Conservation (phyloP, 1,140 invertebrate genomes). For the Protaetia brevitarsis region DNA sequence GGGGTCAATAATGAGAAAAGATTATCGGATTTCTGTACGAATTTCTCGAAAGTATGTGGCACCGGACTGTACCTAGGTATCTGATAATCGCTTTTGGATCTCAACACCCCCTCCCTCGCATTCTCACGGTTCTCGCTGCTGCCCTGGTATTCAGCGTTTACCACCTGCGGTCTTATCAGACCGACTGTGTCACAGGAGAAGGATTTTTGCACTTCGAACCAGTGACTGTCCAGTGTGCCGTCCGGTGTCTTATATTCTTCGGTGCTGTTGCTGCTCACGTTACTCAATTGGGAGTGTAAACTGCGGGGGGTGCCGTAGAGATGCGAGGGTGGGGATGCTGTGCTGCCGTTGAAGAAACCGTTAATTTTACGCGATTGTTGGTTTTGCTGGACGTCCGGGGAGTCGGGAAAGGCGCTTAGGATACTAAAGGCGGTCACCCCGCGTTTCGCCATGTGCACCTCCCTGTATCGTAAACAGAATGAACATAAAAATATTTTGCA, state of each 20-base stretch:
- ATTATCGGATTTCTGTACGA: slow-evolving; percentile 37
- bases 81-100: slow-evolving; percentile 45
- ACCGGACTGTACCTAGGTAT: slow-evolving; percentile 36
- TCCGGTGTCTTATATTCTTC: slow-evolving; percentile 41
- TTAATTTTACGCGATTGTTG: slow-evolving; percentile 1
- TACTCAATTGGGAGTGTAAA: slow-evolving; percentile 31
- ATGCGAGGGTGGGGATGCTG: not conserved
- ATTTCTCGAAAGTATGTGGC: slow-evolving; percentile 24
- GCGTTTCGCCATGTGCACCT: slow-evolving; percentile 22
- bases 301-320: not conserved
- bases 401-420: not conserved
- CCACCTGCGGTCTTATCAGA: not conserved
- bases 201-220: slow-evolving; percentile 35
- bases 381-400: not conserved
- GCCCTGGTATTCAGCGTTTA: not conserved
- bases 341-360: too few relatives aligned
- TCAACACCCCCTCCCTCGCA: slow-evolving; percentile 35
- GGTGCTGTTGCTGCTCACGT: slow-evolving; percentile 32
- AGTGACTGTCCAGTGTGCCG: slow-evolving; percentile 17
- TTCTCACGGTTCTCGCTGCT: slow-evolving; percentile 18
- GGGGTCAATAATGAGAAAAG: slow-evolving; percentile 45
- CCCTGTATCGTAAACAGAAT: slow-evolving; percentile 23
- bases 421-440: slow-evolving; percentile 1
- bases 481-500: slow-evolving; percentile 28
- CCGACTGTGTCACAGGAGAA: slow-evolving; percentile 28